phyloP scores from a whole-genome alignment of 1,140 invertebrate genomes.

The Melitaea cinxia region DNA sequence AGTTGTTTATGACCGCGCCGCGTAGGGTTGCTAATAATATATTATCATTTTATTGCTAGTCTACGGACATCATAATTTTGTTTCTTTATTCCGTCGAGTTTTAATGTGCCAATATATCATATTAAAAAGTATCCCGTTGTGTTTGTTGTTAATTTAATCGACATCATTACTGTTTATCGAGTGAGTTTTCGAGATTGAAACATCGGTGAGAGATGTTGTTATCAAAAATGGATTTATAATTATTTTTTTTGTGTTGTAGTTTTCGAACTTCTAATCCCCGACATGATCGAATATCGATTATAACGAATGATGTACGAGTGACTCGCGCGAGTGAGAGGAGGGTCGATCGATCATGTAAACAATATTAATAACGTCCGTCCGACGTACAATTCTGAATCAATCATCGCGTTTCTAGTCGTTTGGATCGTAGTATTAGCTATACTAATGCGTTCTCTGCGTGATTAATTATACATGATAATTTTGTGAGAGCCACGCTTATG shows the following conservation, averaged over 20 bases:
- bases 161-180: slow-evolving; percentile 62
- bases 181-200: slow-evolving; percentile 38
- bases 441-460: slow-evolving; percentile 44
- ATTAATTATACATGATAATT: slow-evolving; percentile 39
- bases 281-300: slow-evolving; percentile 45
- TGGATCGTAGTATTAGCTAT: slow-evolving; percentile 48
- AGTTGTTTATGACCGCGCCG: slow-evolving; percentile 67
- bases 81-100: slow-evolving; percentile 65
- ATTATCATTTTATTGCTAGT: slow-evolving; percentile 66
- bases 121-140: slow-evolving; percentile 58
- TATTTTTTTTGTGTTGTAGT: slow-evolving; percentile 18
- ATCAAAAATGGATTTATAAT: slow-evolving; percentile 30
- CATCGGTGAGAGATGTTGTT: slow-evolving; percentile 14
- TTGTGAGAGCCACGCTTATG: too few relatives aligned
- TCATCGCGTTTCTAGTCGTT: slow-evolving; percentile 55
- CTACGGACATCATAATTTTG: slow-evolving; percentile 69
- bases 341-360: slow-evolving; percentile 64
- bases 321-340: slow-evolving; percentile 36
- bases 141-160: slow-evolving; percentile 62
- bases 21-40: slow-evolving; percentile 72
- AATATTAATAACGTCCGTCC: slow-evolving; percentile 70
- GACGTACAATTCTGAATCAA: slow-evolving; percentile 59
- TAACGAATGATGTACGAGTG: slow-evolving; percentile 53
- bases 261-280: slow-evolving; percentile 42
- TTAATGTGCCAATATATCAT: slow-evolving; percentile 70